Base-by-base conservation (phyloP, 2,113 vertebrate genomes). In the Clarias magur region DNA sequence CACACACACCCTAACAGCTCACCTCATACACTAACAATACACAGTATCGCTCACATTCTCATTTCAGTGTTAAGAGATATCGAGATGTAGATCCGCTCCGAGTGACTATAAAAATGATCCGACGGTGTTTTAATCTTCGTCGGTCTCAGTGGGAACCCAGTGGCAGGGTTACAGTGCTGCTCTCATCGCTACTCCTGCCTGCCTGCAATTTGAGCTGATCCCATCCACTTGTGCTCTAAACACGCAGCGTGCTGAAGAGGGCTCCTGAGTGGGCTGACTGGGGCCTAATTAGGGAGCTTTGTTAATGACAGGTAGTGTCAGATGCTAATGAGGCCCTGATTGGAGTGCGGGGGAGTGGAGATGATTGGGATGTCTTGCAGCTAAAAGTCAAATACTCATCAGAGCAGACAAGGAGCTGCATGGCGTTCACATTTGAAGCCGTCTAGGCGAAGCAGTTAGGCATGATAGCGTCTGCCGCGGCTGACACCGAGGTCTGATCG, bases 261-360 rank as follows among this genome's bases (percentile, higher is more conserved):
- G 88, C 89, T 92, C 82, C 88, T 84, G 86, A 86, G 84, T 87
- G 57, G 82, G 84, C 88, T 93, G 92, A 92, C 92, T 93, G 91
- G 90, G 84, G 85, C 91, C 88, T 91, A 91, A 93, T 93, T 91
- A 92, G 90, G 86, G 89, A 88, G 86, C 89, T 85, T 88, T 90
- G 89, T 90, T 92, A 90, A 91, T 91, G 90, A 91, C 88, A 91
- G 90, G 89, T 90, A 88, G 89, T 91, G 92, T 91, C 90, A 91
- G 89, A 88, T 90, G 87, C 89, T 93, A 91, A 93, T 88, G 88
- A 93, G 90, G 87, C 85, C 54, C 89, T 92, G 91, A 93, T 91
- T 93, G 90, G 90, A 93, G 91, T 90, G 87, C 85, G 85, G 83
- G 81, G 85, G 89, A 88, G 88, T 86, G 89, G 84, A 90, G 88